Percentiles rank a stretch among this genome's conserved stretches.
phyloP scores from a whole-genome alignment of 2,888 invertebrate species.

The Clostera curtula region DNA sequence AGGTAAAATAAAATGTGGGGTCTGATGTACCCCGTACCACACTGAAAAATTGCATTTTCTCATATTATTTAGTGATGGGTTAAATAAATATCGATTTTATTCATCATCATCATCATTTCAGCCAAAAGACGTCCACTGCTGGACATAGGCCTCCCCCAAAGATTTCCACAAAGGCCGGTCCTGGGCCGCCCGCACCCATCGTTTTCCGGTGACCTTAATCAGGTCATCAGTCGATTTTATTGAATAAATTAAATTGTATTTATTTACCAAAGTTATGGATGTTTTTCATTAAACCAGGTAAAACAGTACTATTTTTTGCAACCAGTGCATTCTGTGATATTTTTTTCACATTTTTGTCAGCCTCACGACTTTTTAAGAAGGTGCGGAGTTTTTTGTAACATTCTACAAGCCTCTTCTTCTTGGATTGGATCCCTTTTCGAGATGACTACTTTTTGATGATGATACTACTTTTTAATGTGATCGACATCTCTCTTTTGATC shows the following conservation, averaged over 20 bases:
- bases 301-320: conserved; percentile 4
- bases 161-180: no score
- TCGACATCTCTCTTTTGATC: no score
- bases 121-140: no score
- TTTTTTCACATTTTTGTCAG: conserved; percentile 9
- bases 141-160: no score
- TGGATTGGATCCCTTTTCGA: conserved; percentile 2
- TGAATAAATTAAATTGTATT: conserved; percentile 3
- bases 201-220: no score
- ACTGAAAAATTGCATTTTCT: conserved; percentile 7
- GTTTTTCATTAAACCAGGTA: conserved; percentile 4
- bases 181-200: no score
- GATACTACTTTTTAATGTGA: no score
- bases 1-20: conserved; percentile 7
- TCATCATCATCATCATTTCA: no score
- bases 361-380: conserved; percentile 8
- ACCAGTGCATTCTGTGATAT: conserved; percentile 3
- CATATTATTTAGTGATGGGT: conserved; percentile 7
- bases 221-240: no score
- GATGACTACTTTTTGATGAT: neutral
- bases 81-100: no score
- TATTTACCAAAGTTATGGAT: neutral
- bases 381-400: conserved; percentile 11
- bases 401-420: conserved; percentile 6
- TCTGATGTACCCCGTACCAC: conserved; percentile 6